phyloP scores from a whole-genome alignment of 2,113 vertebrate species.

The Empidonax traillii region DNA sequence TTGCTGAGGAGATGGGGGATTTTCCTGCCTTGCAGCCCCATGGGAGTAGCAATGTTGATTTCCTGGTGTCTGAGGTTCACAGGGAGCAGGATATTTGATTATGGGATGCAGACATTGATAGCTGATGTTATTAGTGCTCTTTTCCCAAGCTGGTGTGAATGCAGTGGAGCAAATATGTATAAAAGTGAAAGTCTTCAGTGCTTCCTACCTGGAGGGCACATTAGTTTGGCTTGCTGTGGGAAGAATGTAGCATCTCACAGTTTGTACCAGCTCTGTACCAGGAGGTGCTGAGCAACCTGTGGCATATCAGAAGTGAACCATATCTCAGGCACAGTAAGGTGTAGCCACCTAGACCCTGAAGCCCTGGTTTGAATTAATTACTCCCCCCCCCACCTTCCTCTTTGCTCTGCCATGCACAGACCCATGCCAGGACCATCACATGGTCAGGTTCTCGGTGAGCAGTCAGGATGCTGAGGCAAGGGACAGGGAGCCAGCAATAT shows the following conservation, averaged over 20 bases:
- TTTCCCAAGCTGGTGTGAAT: neutral
- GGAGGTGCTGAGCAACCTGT: neutral
- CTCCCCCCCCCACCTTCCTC: no score
- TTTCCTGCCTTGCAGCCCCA: neutral
- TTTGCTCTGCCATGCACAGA: neutral
- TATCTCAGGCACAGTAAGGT: neutral
- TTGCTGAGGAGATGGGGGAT: neutral
- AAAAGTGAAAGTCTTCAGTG: neutral
- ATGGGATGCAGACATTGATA: neutral
- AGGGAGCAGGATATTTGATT: neutral
- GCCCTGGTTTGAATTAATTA: neutral
- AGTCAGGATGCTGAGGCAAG: fast-evolving
- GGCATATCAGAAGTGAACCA: neutral
- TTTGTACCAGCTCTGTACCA: neutral
- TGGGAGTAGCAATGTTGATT: neutral
- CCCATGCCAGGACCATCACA: neutral
- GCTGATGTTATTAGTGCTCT: neutral
- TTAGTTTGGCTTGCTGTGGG: neutral
- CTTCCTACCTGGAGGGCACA: neutral
- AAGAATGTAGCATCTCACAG: neutral
- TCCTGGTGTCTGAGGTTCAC: neutral
- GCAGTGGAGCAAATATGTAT: neutral
- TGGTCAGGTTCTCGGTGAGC: neutral
- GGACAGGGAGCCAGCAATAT: neutral
- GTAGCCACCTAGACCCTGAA: neutral